Evolutionary conservation across 1,140 invertebrate species (phyloP), one percentile per base, ranked within the genome.

Genomic region (Apolygus lucorum): DNA sequence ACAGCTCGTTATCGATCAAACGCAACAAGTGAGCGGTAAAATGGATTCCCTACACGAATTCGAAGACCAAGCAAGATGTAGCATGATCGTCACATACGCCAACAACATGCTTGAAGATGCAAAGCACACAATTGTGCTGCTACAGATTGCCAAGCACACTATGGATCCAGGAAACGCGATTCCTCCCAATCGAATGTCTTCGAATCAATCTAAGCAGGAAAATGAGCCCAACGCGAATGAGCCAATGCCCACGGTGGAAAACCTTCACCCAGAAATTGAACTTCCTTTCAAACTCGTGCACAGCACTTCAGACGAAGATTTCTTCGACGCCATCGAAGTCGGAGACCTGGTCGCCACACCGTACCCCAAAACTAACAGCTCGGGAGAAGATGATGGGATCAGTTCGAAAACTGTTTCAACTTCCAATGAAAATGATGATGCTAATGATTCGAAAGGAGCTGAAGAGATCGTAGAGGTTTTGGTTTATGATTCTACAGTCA

Each of bases 241-340:
- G n/a, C n/a, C n/a, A n/a, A n/a, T 63, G 26, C 21, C 1, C 28
- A 71, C 29, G 1, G 52, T 27, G 34, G n/a, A 11, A 8, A 21
- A 70, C 2, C 34, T 52, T 67, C 28, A n/a, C 13, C 21, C 21
- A 63, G n/a, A 14, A 28, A 27, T 34, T 17, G 22, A 27, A 28
- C 26, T 70, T 63, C 68, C 4, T 22, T 63, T 4, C n/a, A n/a
- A n/a, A n/a, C n/a, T n/a, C n/a, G n/a, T n/a, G n/a, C n/a, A n/a
- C n/a, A 95, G 92, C 76, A 96, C 94, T 34, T 95, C 97, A 74
- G 95, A 98, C 76, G 95, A 98, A 72, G 93, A 97, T 79, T 98
- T 93, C 80, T 97, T 87, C 78, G 95, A 98, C 83, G 94, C 95
- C 8, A 89, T 92, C 73, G 93, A 96, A 74, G 68, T 59, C 49